Evolutionary conservation across 2,888 invertebrate species (phyloP).

Genomic region (Morpho helenor): DNA sequence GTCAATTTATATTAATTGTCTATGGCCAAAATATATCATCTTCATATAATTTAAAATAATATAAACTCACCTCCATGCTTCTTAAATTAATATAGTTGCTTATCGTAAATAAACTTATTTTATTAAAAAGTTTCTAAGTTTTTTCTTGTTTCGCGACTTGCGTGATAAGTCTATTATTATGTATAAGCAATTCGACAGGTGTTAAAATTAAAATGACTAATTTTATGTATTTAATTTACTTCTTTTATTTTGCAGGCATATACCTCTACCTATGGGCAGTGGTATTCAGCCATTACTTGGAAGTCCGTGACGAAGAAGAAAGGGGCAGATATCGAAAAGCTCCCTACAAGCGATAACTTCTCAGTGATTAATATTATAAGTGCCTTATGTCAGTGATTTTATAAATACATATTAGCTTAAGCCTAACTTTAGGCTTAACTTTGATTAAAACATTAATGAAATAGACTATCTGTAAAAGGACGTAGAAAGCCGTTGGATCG

Average conservation of each 20-base stretch:
- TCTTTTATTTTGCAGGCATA: conserved; percentile 79
- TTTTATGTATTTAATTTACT: background rate
- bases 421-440: background rate
- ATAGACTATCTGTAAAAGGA: too few relatives aligned
- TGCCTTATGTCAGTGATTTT: conserved; percentile 14
- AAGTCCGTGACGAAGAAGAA: conserved; percentile 84
- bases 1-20: too few relatives aligned
- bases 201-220: background rate
- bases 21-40: too few relatives aligned
- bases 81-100: too few relatives aligned
- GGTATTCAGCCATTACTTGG: conserved; percentile 89
- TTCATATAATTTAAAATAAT: too few relatives aligned
- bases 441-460: background rate
- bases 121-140: too few relatives aligned
- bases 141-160: too few relatives aligned
- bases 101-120: too few relatives aligned
- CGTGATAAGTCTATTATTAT: too few relatives aligned
- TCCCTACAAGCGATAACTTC: conserved; percentile 78
- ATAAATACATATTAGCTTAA: background rate
- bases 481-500: too few relatives aligned
- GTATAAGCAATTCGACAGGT: too few relatives aligned
- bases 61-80: too few relatives aligned
- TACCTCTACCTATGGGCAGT: conserved; percentile 91
- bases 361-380: conserved; percentile 2
- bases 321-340: conserved; percentile 87